Evolutionary conservation across 1,140 invertebrate genomes (phyloP).

Genomic region (Planococcus citri): DNA sequence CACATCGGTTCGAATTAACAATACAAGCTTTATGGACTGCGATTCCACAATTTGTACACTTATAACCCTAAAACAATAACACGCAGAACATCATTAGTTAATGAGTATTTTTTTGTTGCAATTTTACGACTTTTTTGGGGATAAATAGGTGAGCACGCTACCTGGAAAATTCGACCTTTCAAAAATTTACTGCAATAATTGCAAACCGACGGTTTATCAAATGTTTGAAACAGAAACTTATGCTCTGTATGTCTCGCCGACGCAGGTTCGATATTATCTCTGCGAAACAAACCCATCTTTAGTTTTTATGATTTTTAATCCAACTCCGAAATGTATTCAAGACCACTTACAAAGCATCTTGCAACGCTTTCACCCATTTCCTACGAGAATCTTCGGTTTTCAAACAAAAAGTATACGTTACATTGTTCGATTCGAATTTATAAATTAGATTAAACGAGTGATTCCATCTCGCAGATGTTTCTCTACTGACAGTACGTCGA

Average conservation of each 20-base stretch:
- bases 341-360: slow-evolving; percentile 70
- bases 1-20: slow-evolving; percentile 54
- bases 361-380: slow-evolving; percentile 84
- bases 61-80: slow-evolving; percentile 54
- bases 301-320: not conserved
- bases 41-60: slow-evolving; percentile 57
- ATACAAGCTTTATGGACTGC: slow-evolving; percentile 67
- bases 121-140: not conserved
- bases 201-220: slow-evolving; percentile 66
- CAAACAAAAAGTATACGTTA: slow-evolving; percentile 82
- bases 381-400: slow-evolving; percentile 74
- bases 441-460: slow-evolving; percentile 74
- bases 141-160: slow-evolving; percentile 30
- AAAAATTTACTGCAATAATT: slow-evolving; percentile 73
- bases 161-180: slow-evolving; percentile 77
- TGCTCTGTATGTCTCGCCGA: slow-evolving; percentile 66
- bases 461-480: slow-evolving; percentile 52
- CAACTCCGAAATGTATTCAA: not conserved
- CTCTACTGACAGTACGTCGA: slow-evolving; percentile 46
- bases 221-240: slow-evolving; percentile 76
- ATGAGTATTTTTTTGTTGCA: too few species aligned
- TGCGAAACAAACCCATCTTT: slow-evolving; percentile 33
- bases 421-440: slow-evolving; percentile 52
- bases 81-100: slow-evolving; percentile 26
- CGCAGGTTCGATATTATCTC: slow-evolving; percentile 76